Evolutionary conservation across 2,888 invertebrate species (phyloP).

Genomic region (Idaea biselata): DNA sequence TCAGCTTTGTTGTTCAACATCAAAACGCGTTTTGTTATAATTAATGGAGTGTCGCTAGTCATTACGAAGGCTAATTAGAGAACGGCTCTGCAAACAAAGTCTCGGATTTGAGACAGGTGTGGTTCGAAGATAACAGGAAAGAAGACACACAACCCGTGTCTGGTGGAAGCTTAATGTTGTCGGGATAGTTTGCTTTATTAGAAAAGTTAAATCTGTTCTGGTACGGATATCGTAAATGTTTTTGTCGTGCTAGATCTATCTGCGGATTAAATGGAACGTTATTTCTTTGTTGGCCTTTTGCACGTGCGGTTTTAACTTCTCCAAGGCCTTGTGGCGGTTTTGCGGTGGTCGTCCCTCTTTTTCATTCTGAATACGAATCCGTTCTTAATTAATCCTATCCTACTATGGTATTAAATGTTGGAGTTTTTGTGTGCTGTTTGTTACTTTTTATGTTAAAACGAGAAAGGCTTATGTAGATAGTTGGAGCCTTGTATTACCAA

Average conservation of each 20-base stretch:
- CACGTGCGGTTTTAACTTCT: background rate
- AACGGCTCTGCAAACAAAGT: slow-evolving; percentile 56
- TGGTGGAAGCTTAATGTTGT: slow-evolving; percentile 40
- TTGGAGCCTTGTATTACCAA: too few species aligned
- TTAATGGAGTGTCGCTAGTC: slow-evolving; percentile 64
- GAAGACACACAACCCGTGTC: slow-evolving; percentile 46
- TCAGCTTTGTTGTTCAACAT: slow-evolving; percentile 45
- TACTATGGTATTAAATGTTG: too few species aligned
- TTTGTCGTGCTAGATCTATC: slow-evolving; percentile 15
- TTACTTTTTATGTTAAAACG: too few species aligned
- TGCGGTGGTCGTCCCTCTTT: background rate
- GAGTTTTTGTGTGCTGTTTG: too few species aligned
- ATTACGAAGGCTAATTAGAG: slow-evolving; percentile 64
- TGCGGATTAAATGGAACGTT: background rate
- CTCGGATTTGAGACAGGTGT: slow-evolving; percentile 59
- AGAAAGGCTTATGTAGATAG: too few species aligned
- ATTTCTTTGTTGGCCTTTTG: background rate
- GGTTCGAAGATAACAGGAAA: slow-evolving; percentile 38
- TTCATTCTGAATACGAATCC: background rate
- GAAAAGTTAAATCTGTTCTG: slow-evolving; percentile 34
- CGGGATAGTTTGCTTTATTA: slow-evolving; percentile 33
- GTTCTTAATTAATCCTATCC: background rate
- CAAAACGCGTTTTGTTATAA: slow-evolving; percentile 57
- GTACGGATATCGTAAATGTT: slow-evolving; percentile 25
- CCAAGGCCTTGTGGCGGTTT: background rate